phyloP scores from a whole-genome alignment of 2,888 invertebrate species.

The Trissolcus japonicus region DNA sequence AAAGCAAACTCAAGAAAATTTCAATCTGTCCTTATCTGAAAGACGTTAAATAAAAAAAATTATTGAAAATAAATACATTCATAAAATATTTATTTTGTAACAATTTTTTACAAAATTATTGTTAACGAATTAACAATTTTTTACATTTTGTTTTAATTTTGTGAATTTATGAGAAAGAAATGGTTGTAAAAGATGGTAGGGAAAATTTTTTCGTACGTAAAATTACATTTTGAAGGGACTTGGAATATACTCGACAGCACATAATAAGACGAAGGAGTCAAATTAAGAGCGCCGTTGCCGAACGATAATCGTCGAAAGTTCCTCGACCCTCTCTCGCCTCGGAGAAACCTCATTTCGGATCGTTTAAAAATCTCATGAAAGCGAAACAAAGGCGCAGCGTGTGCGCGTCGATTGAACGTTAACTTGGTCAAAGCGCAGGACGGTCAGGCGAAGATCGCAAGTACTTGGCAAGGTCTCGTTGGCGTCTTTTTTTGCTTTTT shows the following conservation, averaged over 20 bases:
- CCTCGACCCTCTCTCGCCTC: constrained; percentile 58
- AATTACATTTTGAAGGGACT: not conserved
- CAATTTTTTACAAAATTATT: too few relatives aligned
- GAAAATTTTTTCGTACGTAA: not conserved
- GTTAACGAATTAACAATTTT: too few relatives aligned
- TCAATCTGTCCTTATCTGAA: not conserved
- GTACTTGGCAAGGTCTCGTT: constrained; percentile 38
- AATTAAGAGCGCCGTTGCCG: constrained; percentile 62
- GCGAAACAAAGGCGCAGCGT: constrained; percentile 69
- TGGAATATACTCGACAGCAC: constrained; percentile 9
- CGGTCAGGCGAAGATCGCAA: constrained; percentile 54
- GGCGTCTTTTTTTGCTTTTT: constrained; percentile 1
- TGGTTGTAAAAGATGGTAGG: not conserved
- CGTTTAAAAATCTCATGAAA: constrained; percentile 73
- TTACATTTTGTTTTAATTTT: not conserved
- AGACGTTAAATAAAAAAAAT: too few relatives aligned
- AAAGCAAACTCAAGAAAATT: too few relatives aligned
- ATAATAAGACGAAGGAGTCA: constrained; percentile 33
- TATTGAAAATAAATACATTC: too few relatives aligned
- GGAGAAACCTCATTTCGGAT: constrained; percentile 67
- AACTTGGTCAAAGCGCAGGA: constrained; percentile 64
- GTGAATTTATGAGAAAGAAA: not conserved
- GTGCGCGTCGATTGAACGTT: constrained; percentile 65
- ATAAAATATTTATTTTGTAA: too few relatives aligned
- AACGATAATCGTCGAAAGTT: constrained; percentile 67